These are phyloP conservation scores for Stenotaenia linearis DNA, from an alignment of 2,888 invertebrate genomes.

Conservation along the genomic window DNA sequence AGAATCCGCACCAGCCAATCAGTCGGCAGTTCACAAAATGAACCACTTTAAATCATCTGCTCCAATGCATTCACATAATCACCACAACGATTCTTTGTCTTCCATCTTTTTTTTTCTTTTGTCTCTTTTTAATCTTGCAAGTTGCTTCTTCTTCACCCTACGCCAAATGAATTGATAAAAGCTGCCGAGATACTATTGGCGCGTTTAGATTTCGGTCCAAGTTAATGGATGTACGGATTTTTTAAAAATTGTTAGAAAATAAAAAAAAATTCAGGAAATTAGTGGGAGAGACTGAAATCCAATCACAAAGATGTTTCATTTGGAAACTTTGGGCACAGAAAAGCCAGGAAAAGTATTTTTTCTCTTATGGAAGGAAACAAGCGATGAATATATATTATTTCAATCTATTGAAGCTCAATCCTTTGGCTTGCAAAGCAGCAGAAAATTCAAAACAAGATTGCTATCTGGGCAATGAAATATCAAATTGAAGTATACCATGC, in stretches of 20 bases:
- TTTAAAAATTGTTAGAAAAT: neutral
- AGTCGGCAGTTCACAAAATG: neutral
- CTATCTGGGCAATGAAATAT: too few species aligned
- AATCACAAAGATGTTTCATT: neutral
- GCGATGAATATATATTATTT: too few species aligned
- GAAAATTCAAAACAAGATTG: too few species aligned
- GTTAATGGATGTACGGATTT: neutral
- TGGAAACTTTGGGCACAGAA: too few species aligned
- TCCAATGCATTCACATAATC: neutral
- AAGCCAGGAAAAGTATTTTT: too few species aligned
- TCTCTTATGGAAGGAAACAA: too few species aligned
- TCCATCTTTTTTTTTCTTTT: neutral
- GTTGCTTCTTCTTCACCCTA: neutral
- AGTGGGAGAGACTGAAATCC: neutral
- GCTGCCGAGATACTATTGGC: neutral
- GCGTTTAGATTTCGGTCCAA: neutral
- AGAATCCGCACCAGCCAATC: neutral
- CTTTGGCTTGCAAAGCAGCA: too few species aligned
- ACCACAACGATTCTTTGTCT: neutral
- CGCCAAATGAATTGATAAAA: conserved; percentile 1
- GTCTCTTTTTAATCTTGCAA: neutral
- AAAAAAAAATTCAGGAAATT: neutral
- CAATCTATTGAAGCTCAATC: too few species aligned
- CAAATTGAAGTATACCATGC: too few species aligned
- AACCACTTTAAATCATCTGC: conserved; percentile 9